Base-by-base conservation (phyloP, 1,140 invertebrate genomes). In the Hyphantria cunea region DNA sequence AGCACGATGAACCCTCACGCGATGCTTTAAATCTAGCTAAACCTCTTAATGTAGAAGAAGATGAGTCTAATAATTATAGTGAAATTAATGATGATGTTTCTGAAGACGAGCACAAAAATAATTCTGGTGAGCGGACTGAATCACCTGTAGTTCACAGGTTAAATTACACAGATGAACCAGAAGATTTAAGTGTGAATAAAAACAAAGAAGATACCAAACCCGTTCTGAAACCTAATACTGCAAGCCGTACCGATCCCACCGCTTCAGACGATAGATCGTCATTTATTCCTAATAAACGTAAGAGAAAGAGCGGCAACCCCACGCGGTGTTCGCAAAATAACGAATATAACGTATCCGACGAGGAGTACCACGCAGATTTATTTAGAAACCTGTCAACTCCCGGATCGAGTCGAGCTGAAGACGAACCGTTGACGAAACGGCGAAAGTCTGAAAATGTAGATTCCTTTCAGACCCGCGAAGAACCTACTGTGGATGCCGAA, bases 301-400 rank as follows among this genome's bases (percentile, higher is more conserved):
- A 98, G 83, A 91, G 97, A 44, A 98, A 98, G 86, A 97, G 95
- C 72, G 96, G 96, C 73, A 97, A 97, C 82, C 97, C 97, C 0
- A 98, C 95, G 0, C 92, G 96, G 65, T 97, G 95, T 87, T 94
- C 96, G 1, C 92, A 95, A 44, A 93, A 92, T 6, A 93, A 94
- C 39, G 94, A 94, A 64, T 89, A 90, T 44, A 91, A 76, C 70
- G 78, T 86, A 8, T 95, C 94, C 0, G 94, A 94, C 69, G 95
- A 95, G 73, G 91, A 92, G 68, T 87, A 84, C 64, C 78, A 88
- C 76, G 73, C 77, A 32, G 90, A 93, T 53, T 83, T 93, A 44
- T 93, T 90, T 77, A 88, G 82, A 79, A 91, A 87, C 37, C 48
- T 88, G n/a, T 87, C 84, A 13, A 85, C 82, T 1, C 77, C 85